Percentiles rank a stretch among this genome's conserved stretches.
Conservation (phyloP, 2,797 vertebrate species). For the Siniperca scherzeri region DNA sequence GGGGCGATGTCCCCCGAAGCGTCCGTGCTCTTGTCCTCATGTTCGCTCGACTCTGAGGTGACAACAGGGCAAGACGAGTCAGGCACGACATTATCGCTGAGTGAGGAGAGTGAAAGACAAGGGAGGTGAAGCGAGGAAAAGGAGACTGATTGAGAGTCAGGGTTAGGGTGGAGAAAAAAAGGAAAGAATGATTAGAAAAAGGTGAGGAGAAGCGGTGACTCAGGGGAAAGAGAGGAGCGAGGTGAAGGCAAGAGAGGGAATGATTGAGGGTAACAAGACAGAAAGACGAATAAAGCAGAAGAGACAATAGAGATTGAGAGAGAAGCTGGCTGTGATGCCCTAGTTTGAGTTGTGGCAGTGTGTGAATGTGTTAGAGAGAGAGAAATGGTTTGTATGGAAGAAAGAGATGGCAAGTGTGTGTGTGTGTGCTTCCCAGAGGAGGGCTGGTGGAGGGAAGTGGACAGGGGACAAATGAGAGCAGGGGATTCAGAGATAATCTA, state of each 20-base stretch:
- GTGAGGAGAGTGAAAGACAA: conserved; percentile 40
- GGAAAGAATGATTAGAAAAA: conserved; percentile 52
- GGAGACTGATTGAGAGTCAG: conserved; percentile 46
- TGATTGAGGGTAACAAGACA: conserved; percentile 61
- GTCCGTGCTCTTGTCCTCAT: conserved; percentile 94
- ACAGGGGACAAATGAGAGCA: conserved; percentile 53
- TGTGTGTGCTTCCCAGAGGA: conserved; percentile 40
- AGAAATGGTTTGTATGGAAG: conserved; percentile 44
- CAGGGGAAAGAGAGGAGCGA: conserved; percentile 38
- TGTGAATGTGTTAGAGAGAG: conserved; percentile 49
- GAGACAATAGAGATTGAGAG: conserved; percentile 59
- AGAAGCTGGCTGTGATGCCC: conserved; percentile 61
- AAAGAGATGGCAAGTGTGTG: conserved; percentile 33
- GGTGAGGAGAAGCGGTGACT: conserved; percentile 54
- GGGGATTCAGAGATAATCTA: conserved; percentile 75
- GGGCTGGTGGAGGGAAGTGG: conserved; percentile 29
- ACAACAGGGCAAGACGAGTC: conserved; percentile 60
- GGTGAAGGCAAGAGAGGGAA: conserved; percentile 38
- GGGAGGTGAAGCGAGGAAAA: conserved; percentile 38
- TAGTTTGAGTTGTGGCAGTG: conserved; percentile 70
- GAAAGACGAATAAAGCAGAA: conserved; percentile 54
- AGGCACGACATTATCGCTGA: conserved; percentile 36
- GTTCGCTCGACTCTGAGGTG: conserved; percentile 94
- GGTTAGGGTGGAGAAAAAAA: conserved; percentile 29
- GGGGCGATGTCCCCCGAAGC: conserved; percentile 88